phyloP scores from a whole-genome alignment of 2,113 vertebrate genomes.

The mouse (Mus musculus) region GRCm39 chr9:28021001-28021500 shows the following conservation, averaged over 20 bases:
- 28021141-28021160: too few relatives aligned
- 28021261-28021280: background rate
- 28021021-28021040: too few relatives aligned
- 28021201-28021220: background rate
- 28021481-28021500: background rate
- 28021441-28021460: background rate
- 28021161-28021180: background rate
- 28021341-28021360: background rate
- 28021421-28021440: background rate
- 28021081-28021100: background rate
- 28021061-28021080: background rate
- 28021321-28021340: background rate
- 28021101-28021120: background rate
- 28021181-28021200: background rate
- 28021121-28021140: background rate
- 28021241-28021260: too few relatives aligned
- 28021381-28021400: background rate
- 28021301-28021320: background rate
- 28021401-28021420: too few relatives aligned
- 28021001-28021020: background rate
- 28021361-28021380: background rate
- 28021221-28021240: background rate
- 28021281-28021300: background rate
- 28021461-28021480: background rate
- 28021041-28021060: fast-evolving